Evolutionary conservation across 2,797 vertebrate species (phyloP).

Genomic region (Lepus townsendii): DNA sequence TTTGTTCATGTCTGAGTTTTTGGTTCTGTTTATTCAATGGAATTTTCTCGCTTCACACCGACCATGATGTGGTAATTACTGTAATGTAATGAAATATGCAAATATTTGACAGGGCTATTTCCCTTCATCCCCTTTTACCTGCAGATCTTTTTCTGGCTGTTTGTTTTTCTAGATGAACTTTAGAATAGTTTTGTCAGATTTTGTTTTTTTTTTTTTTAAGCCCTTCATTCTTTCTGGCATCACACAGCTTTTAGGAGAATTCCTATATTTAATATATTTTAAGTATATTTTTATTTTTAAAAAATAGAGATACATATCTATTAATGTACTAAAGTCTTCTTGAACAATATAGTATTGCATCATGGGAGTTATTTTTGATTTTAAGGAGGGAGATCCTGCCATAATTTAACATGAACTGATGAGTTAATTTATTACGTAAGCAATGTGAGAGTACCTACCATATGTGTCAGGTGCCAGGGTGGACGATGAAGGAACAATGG

Average conservation of each 20-base stretch:
- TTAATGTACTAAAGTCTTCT: not conserved
- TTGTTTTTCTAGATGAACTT: slow-evolving; percentile 25
- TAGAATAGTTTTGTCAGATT: not conserved
- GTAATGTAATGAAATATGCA: slow-evolving; percentile 33
- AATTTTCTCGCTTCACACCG: slow-evolving; percentile 27
- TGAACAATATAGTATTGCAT: slow-evolving; percentile 33
- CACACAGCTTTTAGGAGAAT: not conserved
- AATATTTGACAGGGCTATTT: slow-evolving; percentile 31
- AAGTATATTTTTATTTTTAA: not conserved
- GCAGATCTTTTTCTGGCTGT: not conserved
- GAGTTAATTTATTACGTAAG: not conserved
- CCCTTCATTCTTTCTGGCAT: not conserved
- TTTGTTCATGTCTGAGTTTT: slow-evolving; percentile 4
- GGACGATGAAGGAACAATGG: slow-evolving; percentile 4
- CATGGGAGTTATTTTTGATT: not conserved
- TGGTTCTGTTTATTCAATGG: slow-evolving; percentile 5
- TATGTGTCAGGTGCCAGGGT: not conserved
- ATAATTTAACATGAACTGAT: not conserved
- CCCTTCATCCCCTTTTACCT: not conserved
- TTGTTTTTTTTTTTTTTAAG: not conserved
- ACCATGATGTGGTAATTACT: not conserved
- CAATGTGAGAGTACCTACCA: not conserved
- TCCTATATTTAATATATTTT: not conserved
- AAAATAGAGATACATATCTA: not conserved
- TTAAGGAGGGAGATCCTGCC: not conserved